Percentiles rank a stretch among this genome's conserved stretches.
Evolutionary conservation across 1,140 invertebrate genomes (phyloP).

Genomic region (Mesaphorura yosii): DNA sequence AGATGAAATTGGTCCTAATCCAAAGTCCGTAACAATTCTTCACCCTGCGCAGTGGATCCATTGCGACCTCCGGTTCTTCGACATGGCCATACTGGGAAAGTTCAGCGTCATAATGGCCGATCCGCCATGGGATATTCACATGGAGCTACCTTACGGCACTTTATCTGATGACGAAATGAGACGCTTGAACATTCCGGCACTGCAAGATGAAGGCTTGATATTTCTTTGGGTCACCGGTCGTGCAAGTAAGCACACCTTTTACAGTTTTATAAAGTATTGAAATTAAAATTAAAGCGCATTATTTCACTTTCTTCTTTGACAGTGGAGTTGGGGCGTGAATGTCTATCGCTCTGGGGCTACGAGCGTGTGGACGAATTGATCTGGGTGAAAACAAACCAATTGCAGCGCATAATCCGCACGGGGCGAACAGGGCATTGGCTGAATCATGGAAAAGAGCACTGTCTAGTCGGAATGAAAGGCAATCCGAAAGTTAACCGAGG

Average conservation of each 20-base stretch:
- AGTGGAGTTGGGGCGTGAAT: conserved; percentile 91
- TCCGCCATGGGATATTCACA: conserved; percentile 90
- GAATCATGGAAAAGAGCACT: conserved; percentile 98
- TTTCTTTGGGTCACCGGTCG: conserved; percentile 96
- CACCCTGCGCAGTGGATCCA: conserved; percentile 81
- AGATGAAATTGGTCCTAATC: neutral
- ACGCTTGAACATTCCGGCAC: conserved; percentile 71
- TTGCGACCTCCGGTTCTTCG: conserved; percentile 86
- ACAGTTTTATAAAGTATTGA: neutral
- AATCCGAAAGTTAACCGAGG: conserved; percentile 83
- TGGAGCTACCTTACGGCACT: conserved; percentile 97
- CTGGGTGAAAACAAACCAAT: conserved; percentile 98
- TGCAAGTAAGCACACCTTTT: conserved; percentile 35
- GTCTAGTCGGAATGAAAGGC: conserved; percentile 92
- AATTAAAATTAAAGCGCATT: neutral
- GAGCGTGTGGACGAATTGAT: conserved; percentile 93
- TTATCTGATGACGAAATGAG: conserved; percentile 99
- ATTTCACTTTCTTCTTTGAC: conserved; percentile 38
- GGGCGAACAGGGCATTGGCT: conserved; percentile 92
- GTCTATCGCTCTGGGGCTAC: conserved; percentile 86
- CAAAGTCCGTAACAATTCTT: conserved; percentile 49
- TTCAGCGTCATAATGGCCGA: conserved; percentile 91
- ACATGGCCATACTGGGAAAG: conserved; percentile 89
- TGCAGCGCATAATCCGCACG: conserved; percentile 92
- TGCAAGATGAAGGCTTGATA: conserved; percentile 91